A percentile compares a stretch with the other conserved stretches of the same genome.
These are phyloP conservation scores for Actinia equina DNA, from an alignment of 64 coral and sea anemone species.

Conservation along the genomic window DNA sequence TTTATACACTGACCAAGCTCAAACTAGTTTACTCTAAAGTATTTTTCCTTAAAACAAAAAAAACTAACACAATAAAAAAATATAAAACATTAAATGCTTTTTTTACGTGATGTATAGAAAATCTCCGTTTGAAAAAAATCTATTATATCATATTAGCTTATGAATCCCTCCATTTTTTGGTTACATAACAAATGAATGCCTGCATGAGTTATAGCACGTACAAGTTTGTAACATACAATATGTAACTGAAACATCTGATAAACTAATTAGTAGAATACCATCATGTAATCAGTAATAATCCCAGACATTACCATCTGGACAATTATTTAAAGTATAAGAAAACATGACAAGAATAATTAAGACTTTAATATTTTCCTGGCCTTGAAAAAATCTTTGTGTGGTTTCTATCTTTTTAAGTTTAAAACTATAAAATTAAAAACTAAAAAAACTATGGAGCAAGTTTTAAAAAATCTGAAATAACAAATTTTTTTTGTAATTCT, in stretches of 20 bases:
- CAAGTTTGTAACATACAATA: not conserved
- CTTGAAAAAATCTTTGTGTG: not conserved
- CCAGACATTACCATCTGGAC: not conserved
- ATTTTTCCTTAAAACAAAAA: no score
- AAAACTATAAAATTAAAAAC: no score
- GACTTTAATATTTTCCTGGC: not conserved
- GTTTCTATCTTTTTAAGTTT: no score
- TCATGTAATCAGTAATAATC: not conserved
- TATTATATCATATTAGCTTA: not conserved
- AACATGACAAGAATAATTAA: not conserved
- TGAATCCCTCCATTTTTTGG: not conserved
- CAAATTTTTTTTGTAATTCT: no score
- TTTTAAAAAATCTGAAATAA: not conserved
- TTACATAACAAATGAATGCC: not conserved
- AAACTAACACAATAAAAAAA: no score
- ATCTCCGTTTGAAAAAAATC: no score
- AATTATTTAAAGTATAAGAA: not conserved
- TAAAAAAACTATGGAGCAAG: no score
- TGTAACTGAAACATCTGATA: not conserved
- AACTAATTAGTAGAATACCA: not conserved
- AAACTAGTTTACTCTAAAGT: no score
- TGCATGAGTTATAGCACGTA: not conserved
- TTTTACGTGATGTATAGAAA: no score
- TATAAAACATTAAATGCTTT: no score
- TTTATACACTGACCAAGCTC: no score